phyloP scores from a whole-genome alignment of 2,113 vertebrate genomes.

The Damaliscus lunatus region DNA sequence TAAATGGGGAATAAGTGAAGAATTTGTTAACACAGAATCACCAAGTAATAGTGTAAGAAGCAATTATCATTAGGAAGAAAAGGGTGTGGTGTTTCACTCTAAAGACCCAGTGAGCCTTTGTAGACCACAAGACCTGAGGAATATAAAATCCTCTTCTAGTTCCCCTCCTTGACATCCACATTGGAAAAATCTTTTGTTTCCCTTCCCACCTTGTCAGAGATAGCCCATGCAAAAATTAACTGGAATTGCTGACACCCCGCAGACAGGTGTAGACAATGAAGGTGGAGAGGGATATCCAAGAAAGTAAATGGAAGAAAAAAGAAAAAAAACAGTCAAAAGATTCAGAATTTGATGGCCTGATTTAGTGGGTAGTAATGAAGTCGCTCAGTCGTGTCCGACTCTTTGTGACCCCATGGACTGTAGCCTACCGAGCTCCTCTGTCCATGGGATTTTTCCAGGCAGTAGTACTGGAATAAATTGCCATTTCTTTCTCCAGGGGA shows the following conservation, averaged over 20 bases:
- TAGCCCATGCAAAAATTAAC: too few species aligned
- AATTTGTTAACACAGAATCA: not conserved
- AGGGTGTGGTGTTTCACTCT: not conserved
- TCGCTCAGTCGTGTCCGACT: too few species aligned
- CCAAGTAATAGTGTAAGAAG: not conserved
- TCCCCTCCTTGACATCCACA: not conserved
- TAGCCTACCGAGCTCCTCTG: too few species aligned
- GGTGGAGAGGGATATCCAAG: not conserved
- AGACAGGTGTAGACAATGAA: not conserved
- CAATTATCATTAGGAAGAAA: not conserved
- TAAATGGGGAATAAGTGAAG: not conserved
- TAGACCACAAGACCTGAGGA: not conserved
- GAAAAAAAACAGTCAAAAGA: not conserved
- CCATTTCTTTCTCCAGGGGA: too few species aligned
- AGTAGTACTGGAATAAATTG: too few species aligned
- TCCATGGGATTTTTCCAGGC: too few species aligned
- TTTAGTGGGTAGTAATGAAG: not conserved
- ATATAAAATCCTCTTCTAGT: not conserved
- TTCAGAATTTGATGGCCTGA: not conserved
- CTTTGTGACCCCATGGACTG: too few species aligned
- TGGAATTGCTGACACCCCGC: not conserved
- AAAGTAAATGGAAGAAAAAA: not conserved
- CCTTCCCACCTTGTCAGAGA: not conserved
- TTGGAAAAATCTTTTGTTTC: not conserved
- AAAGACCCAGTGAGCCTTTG: not conserved